Evolutionary conservation across 2,797 vertebrate genomes (phyloP).

Genomic region (Sorex maritimensis): DNA sequence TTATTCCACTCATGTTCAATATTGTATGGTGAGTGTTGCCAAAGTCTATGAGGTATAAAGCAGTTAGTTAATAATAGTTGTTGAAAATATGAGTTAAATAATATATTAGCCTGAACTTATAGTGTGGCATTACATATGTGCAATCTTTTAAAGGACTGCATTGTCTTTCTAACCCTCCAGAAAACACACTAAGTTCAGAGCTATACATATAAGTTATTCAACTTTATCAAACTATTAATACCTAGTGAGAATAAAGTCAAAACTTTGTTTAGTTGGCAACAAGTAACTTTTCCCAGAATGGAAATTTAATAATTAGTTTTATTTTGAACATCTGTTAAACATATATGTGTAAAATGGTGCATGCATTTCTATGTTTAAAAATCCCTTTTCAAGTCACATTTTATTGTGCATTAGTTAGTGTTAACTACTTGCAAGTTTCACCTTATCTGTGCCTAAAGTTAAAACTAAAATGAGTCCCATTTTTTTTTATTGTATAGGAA

Average conservation of each 20-base stretch:
- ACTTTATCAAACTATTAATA: constrained; percentile 20
- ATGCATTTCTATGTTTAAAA: constrained; percentile 51
- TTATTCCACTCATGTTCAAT: neutral
- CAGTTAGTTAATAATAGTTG: neutral
- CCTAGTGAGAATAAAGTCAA: neutral
- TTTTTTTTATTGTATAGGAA: neutral
- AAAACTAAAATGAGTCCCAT: neutral
- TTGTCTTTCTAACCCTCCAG: neutral
- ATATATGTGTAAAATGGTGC: constrained; percentile 33
- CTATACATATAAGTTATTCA: neutral
- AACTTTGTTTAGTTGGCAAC: constrained; percentile 8
- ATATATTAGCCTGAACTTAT: constrained; percentile 43
- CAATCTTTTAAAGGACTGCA: too few species aligned
- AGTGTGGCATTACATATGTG: neutral
- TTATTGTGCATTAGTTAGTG: neutral
- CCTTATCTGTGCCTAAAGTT: neutral
- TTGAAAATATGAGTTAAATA: neutral
- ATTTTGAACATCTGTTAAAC: constrained; percentile 59
- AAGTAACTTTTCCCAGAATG: constrained; percentile 46
- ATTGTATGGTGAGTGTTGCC: neutral
- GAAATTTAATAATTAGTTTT: constrained; percentile 76
- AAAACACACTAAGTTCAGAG: constrained; percentile 57
- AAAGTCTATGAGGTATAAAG: neutral
- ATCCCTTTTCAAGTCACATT: constrained; percentile 7
- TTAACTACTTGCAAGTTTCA: constrained; percentile 33